Base-by-base conservation (phyloP, 2,797 vertebrate genomes). In the Chaetophractus vellerosus region DNA sequence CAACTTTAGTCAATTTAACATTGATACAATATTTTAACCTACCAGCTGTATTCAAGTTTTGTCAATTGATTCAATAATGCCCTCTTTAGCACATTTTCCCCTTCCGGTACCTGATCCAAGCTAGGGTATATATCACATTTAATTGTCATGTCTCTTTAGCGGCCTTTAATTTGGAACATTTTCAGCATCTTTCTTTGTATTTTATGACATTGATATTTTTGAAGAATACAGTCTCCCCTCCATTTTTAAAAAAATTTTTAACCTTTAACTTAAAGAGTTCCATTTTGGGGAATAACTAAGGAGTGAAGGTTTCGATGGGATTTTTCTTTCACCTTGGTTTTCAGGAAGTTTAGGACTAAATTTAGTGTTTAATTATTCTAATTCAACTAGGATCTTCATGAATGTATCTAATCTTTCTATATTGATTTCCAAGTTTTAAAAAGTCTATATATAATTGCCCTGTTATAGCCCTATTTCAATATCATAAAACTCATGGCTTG, bases 361-460 rank as follows among this genome's bases (percentile, higher is more conserved):
- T 86, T 90, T 71, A 85, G 66, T 69, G 61, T 36, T 88, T 96
- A 94, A 88, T 85, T 85, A 82, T 86, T 90, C 61, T 82, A 93
- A 93, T 86, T 94, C 50, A 82, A 28, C 33, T 41, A 76, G 55
- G 18, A 19, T 55, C 55, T 55, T 55, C 55, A 55, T 55, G 83
- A 79, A 74, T 75, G 59, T 63, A 66, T 85, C 9, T 41, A 81
- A 74, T 93, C 24, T 92, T 85, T 68, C 28, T 50, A 78, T 84
- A 95, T 59, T 18, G 6, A 48, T 78, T 78, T 83, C 41, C 66
- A n/a, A 72, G 55, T 66, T 90, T 71, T 41, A 21, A 78, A 85
- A 64, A 9, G 24, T 81, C 61, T 80, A 19, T 71, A 55, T 57
- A 71, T 28, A 66, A 36, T 28, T 71, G 16, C 26, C n/a, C n/a